Percentiles rank a stretch among this genome's conserved stretches.
phyloP scores from a whole-genome alignment of 2,113 vertebrate species.

The Casuarius casuarius region DNA sequence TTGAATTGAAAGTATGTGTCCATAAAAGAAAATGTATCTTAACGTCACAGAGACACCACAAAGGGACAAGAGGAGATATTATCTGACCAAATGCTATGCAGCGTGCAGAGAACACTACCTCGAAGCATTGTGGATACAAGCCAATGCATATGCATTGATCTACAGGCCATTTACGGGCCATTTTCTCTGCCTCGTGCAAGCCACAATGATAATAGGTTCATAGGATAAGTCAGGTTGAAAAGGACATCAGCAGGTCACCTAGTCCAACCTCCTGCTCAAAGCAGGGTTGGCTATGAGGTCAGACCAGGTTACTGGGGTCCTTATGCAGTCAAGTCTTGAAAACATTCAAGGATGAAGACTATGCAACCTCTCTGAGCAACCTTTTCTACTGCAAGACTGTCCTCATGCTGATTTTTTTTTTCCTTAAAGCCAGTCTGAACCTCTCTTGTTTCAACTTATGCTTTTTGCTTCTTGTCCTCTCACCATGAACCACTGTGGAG shows the following conservation, averaged over 20 bases:
- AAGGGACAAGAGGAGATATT: not conserved
- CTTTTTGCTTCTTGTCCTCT: not conserved
- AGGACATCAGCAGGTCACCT: not conserved
- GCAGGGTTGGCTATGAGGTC: not conserved
- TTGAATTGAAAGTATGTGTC: not conserved
- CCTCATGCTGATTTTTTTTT: not conserved
- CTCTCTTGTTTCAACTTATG: not conserved
- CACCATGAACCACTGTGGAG: not conserved
- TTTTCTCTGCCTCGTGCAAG: not conserved
- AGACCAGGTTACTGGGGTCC: not conserved
- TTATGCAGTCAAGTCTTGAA: not conserved
- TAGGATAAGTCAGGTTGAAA: not conserved
- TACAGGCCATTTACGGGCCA: not conserved
- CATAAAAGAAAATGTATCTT: not conserved
- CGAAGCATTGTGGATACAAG: not conserved
- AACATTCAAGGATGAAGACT: not conserved
- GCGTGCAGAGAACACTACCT: not conserved
- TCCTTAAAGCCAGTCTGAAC: not conserved
- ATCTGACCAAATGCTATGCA: not conserved
- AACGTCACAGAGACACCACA: not conserved
- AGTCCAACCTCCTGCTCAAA: not conserved
- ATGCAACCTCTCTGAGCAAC: not conserved
- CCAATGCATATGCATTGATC: not conserved
- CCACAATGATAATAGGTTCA: not conserved
- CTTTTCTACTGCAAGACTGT: not conserved